A percentile compares a stretch with the other conserved stretches of the same genome.
These are phyloP conservation scores for Camptogramma bilineatum DNA, from an alignment of 2,888 invertebrate species.

Conservation along the genomic window DNA sequence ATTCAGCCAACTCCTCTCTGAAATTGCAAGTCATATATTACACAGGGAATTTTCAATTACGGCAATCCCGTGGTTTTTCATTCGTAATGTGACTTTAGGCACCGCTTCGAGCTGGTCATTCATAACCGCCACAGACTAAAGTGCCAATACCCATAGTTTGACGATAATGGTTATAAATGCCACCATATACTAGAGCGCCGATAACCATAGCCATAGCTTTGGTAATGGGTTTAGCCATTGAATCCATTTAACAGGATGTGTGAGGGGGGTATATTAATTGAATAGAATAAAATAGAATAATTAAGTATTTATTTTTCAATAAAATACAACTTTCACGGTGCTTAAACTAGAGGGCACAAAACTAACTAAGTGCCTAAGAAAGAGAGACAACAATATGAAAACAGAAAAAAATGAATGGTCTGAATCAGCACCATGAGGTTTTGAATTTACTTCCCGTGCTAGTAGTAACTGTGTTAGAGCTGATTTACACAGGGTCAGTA, in stretches of 20 bases:
- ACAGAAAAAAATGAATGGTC: no score
- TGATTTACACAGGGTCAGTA: no score
- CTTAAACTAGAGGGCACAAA: no score
- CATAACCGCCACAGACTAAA: constrained; percentile 62
- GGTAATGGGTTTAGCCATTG: constrained; percentile 2
- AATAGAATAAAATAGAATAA: no score
- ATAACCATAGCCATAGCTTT: neutral
- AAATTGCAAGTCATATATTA: constrained; percentile 85
- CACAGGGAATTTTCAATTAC: constrained; percentile 85
- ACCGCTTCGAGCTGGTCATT: constrained; percentile 74
- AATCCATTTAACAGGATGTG: neutral
- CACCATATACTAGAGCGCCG: neutral
- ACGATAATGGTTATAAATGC: constrained; percentile 15
- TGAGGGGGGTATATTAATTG: neutral
- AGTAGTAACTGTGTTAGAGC: no score
- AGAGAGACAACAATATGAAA: no score
- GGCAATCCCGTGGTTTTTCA: constrained; percentile 84
- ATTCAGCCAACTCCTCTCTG: constrained; percentile 57
- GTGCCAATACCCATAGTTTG: constrained; percentile 34
- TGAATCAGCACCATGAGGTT: no score
- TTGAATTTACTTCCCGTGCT: no score
- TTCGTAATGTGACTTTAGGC: constrained; percentile 83
- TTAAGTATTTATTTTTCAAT: no score
- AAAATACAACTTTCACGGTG: no score
- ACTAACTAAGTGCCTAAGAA: no score